These are phyloP conservation scores for Euura saliciscinereae DNA, from an alignment of 1,140 invertebrate species.

Conservation along the genomic window DNA sequence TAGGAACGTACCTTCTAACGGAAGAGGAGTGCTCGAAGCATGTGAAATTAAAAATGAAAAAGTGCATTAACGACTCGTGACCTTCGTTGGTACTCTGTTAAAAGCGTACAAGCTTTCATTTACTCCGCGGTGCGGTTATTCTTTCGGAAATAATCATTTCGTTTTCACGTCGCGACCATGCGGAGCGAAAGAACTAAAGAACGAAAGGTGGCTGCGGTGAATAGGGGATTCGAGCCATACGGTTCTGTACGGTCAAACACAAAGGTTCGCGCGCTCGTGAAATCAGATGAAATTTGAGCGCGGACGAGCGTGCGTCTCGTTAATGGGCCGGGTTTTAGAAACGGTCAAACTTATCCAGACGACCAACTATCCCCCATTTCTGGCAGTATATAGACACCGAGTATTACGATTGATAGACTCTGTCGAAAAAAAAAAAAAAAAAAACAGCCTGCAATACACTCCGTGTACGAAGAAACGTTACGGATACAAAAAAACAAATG, in stretches of 20 bases:
- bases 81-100: conserved; percentile 11
- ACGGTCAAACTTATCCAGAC: background rate
- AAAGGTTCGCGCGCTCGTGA: conserved; percentile 6
- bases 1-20: too few relatives aligned
- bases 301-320: background rate
- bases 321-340: conserved; percentile 2
- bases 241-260: conserved; percentile 5
- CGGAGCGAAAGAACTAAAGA: conserved; percentile 13
- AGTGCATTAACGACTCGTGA: conserved; percentile 17
- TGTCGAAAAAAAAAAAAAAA: too few relatives aligned
- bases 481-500: too few relatives aligned
- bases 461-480: too few relatives aligned
- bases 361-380: background rate
- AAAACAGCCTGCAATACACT: too few relatives aligned
- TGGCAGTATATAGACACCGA: too few relatives aligned
- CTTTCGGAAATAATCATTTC: conserved; percentile 29
- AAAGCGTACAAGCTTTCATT: conserved; percentile 18
- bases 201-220: conserved; percentile 4
- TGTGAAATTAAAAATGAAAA: background rate
- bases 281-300: conserved; percentile 7
- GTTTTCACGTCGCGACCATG: conserved; percentile 6
- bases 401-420: too few relatives aligned
- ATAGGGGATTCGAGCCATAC: background rate
- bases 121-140: conserved; percentile 15
- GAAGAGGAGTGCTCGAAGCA: too few relatives aligned